Evolutionary conservation across 2,888 invertebrate species (phyloP), one percentile per base, ranked within the genome.

Genomic region (Epirrhoe alternata): DNA sequence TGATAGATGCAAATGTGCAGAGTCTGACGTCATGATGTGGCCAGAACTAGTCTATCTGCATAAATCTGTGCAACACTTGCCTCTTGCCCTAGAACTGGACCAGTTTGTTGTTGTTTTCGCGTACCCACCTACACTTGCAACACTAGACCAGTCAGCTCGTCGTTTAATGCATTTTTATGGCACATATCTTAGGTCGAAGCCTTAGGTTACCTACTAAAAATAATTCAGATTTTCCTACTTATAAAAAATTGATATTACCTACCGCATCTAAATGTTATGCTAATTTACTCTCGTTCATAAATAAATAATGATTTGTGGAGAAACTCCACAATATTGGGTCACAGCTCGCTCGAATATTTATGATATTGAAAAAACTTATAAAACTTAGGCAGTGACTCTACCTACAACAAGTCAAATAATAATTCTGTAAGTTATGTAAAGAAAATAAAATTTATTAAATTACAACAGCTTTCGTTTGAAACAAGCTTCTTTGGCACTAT

Each of bases 11-110:
- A 12, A 42, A 12, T 42, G 24, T 42, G 38, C 7, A 10, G 10
- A 35, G 35, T 6, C 8, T 38, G 38, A 42, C 12, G 38, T 42
- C 12, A 42, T 1, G 2, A 42, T 42, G 12, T 42, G 38, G 10
- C 12, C 12, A 42, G 38, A 42, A 12, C 38, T 52, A 33, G 14
- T 52, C 52, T 51, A 30, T 51, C 52, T 53, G 53, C 35, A 14
- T 42, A 42, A 42, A 42, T 53, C 5, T 53, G 16, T 56, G 42
- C 56, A 56, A 56, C 56, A 56, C n/a, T 45, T 56, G 56, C 6
- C 56, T 30, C 56, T 56, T 45, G 56, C 56, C 45, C 56, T 56
- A 56, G 12, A 35, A 55, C 6, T 24, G 55, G 12, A 55, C 8
- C 24, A 6, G 45, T 24, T 51, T 51, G 30, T 56, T 45, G 55